These are phyloP conservation scores for Goniozus legneri DNA, from an alignment of 1,140 invertebrate species.

Conservation along the genomic window DNA sequence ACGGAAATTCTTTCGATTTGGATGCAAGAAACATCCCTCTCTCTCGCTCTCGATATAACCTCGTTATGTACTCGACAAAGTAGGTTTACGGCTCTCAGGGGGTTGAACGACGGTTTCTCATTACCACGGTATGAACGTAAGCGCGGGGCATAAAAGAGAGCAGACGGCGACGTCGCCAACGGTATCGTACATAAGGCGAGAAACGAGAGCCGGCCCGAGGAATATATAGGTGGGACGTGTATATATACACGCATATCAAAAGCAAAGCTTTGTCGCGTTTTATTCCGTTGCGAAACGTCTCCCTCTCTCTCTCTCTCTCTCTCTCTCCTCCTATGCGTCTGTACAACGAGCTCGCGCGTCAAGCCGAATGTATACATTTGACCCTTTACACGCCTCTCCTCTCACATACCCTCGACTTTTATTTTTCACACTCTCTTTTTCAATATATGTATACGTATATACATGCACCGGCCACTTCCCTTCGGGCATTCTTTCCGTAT, in stretches of 20 bases:
- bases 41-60: conserved; percentile 40
- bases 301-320: no score
- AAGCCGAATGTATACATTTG: conserved; percentile 6
- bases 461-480: neutral
- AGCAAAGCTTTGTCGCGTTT: conserved; percentile 12
- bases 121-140: no score
- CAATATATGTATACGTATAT: no score
- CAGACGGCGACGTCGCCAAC: no score
- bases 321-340: neutral
- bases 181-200: no score
- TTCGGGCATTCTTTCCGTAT: conserved; percentile 12
- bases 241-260: neutral
- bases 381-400: conserved; percentile 9
- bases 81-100: conserved; percentile 21
- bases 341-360: conserved; percentile 2
- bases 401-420: neutral
- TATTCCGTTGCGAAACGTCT: neutral
- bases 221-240: no score
- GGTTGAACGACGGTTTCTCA: conserved; percentile 26
- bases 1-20: no score
- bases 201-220: no score
- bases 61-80: conserved; percentile 35
- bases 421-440: no score
- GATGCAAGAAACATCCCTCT: no score
- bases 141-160: no score